A percentile compares a stretch with the other conserved stretches of the same genome.
These are phyloP conservation scores for Philypnodon macrostomus DNA, from an alignment of 2,797 vertebrate genomes.

Conservation along the genomic window DNA sequence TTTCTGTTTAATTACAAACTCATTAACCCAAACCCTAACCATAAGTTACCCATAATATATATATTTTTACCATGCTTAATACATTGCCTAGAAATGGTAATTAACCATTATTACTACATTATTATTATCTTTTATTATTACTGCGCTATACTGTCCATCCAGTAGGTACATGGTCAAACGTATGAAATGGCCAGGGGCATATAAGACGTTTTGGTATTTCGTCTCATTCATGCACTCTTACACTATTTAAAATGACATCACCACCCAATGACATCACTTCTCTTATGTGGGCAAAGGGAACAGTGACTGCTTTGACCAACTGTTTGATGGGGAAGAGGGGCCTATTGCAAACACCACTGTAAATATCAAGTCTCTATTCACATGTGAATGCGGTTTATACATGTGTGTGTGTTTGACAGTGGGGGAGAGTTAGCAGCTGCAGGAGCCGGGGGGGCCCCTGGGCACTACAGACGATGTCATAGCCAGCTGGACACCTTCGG, in stretches of 20 bases:
- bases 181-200: too few relatives aligned
- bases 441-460: constrained; percentile 27
- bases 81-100: too few relatives aligned
- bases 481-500: constrained; percentile 65
- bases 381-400: constrained; percentile 22
- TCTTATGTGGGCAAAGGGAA: constrained; percentile 24
- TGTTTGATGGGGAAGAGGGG: constrained; percentile 21
- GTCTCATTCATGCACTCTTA: constrained; percentile 3
- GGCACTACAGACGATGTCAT: constrained; percentile 49
- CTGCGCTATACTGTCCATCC: too few relatives aligned
- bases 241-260: constrained; percentile 31
- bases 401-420: constrained; percentile 31
- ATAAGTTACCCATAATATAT: too few relatives aligned
- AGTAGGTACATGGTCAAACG: too few relatives aligned
- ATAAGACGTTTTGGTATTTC: too few relatives aligned
- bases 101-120: too few relatives aligned
- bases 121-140: too few relatives aligned
- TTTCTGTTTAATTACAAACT: too few relatives aligned
- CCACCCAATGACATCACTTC: constrained; percentile 30
- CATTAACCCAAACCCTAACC: too few relatives aligned
- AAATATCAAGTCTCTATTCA: too few relatives aligned
- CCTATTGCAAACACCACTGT: constrained; percentile 2
- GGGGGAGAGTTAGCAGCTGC: constrained; percentile 52
- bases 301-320: constrained; percentile 30
- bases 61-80: too few relatives aligned